Percentiles rank a stretch among this genome's conserved stretches.
Evolutionary conservation across 2,797 vertebrate genomes (phyloP).

Genomic region (Myotis myotis): DNA sequence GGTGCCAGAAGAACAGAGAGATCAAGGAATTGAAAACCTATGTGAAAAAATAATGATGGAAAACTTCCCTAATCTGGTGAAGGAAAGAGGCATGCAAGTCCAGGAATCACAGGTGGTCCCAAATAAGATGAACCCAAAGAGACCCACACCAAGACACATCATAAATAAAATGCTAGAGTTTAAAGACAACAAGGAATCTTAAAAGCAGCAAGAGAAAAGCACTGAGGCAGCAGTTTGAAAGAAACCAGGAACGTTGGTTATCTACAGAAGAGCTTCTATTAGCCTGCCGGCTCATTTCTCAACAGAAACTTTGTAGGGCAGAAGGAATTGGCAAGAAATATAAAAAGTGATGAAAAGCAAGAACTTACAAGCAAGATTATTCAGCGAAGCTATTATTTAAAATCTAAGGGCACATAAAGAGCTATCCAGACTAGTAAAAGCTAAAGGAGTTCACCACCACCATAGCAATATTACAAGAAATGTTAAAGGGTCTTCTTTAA

Average conservation of each 20-base stretch:
- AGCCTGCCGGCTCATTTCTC: neutral
- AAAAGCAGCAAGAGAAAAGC: neutral
- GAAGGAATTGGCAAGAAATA: neutral
- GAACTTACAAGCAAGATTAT: neutral
- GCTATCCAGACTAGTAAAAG: neutral
- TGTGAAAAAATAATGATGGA: neutral
- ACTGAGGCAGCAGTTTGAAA: too few species aligned
- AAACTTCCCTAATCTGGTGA: neutral
- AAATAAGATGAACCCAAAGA: neutral
- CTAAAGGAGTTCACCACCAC: neutral
- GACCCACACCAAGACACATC: neutral
- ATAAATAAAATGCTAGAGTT: neutral
- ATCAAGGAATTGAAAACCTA: neutral
- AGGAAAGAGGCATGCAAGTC: neutral
- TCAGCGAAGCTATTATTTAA: neutral
- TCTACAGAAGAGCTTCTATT: neutral
- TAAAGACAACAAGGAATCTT: neutral
- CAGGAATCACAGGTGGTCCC: neutral
- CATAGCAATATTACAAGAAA: neutral
- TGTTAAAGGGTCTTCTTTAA: neutral
- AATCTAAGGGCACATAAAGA: neutral
- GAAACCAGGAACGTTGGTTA: neutral
- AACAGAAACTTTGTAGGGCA: neutral
- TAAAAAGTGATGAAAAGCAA: neutral
- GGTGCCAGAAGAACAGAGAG: neutral